Evolutionary conservation across 2,797 vertebrate species (phyloP).

Genomic region (Darevskia nairensis): DNA sequence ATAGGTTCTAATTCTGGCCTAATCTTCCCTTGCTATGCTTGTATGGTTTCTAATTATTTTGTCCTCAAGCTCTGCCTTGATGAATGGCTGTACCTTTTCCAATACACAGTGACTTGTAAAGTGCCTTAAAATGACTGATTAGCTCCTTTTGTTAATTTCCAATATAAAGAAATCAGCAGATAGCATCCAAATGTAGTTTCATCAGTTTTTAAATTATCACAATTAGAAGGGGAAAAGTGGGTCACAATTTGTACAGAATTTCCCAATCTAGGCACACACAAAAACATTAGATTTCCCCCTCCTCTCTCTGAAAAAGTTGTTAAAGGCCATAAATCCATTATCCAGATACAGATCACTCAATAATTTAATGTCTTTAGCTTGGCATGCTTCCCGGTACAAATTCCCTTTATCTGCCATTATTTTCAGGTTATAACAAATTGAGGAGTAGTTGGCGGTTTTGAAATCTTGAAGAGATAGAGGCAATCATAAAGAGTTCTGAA

Average conservation of each 20-base stretch:
- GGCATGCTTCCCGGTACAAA: constrained; percentile 76
- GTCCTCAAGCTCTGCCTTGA: constrained; percentile 76
- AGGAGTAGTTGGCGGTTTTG: constrained; percentile 48
- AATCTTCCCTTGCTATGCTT: constrained; percentile 77
- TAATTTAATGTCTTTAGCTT: constrained; percentile 76
- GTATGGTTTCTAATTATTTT: constrained; percentile 83
- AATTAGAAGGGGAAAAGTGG: constrained; percentile 35
- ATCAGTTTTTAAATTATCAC: constrained; percentile 25
- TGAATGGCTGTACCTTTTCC: constrained; percentile 75
- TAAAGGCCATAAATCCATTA: constrained; percentile 77
- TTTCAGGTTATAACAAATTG: constrained; percentile 76
- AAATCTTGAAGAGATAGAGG: constrained; percentile 31
- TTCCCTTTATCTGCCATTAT: constrained; percentile 77
- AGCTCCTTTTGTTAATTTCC: constrained; percentile 73
- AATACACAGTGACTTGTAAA: constrained; percentile 72
- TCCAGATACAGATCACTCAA: constrained; percentile 75
- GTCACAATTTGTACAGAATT: constrained; percentile 65
- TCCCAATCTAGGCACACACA: constrained; percentile 63
- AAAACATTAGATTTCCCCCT: constrained; percentile 65
- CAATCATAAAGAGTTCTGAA: accelerated
- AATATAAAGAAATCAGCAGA: constrained; percentile 67
- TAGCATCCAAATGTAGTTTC: constrained; percentile 57
- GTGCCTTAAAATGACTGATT: constrained; percentile 71
- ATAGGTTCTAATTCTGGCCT: constrained; percentile 76
- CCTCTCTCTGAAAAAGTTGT: constrained; percentile 68